Conservation (phyloP, 2,113 vertebrate genomes). For the Puffinus mauretanicus region DNA sequence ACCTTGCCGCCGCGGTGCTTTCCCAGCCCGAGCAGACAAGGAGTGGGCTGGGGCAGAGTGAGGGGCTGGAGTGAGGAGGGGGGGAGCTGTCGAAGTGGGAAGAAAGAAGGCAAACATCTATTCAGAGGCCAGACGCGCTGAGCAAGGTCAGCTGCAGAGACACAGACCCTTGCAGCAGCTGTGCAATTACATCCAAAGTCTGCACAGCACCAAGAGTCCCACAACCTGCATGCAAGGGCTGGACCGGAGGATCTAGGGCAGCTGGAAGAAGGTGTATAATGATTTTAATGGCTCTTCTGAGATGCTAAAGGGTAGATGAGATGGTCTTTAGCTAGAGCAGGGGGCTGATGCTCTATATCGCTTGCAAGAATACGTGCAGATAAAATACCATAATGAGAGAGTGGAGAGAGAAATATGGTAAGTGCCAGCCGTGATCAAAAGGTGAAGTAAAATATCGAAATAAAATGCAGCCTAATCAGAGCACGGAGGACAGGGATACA, state of each 20-base stretch:
- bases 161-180: slow-evolving; percentile 68
- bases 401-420: neutral
- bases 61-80: neutral
- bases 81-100: slow-evolving; percentile 65
- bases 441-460: slow-evolving; percentile 48
- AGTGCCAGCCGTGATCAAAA: slow-evolving; percentile 50
- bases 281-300: slow-evolving; percentile 59
- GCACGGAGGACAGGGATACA: neutral
- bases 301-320: slow-evolving; percentile 58
- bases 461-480: slow-evolving; percentile 36
- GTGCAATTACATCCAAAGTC: slow-evolving; percentile 74
- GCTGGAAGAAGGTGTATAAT: slow-evolving; percentile 40
- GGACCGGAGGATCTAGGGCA: slow-evolving; percentile 4
- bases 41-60: neutral
- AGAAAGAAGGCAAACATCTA: slow-evolving; percentile 74
- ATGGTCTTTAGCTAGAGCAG: slow-evolving; percentile 39
- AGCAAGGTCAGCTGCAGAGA: slow-evolving; percentile 73
- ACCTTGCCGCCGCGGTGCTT: neutral
- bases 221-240: slow-evolving; percentile 7
- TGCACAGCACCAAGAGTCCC: slow-evolving; percentile 60
- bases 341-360: neutral
- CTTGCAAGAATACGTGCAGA: slow-evolving; percentile 31
- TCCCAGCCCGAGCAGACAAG: slow-evolving; percentile 26
- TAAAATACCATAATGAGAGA: slow-evolving; percentile 58
- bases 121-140: slow-evolving; percentile 62